These are phyloP conservation scores for Chloropsis cyanopogon DNA, from an alignment of 2,113 vertebrate genomes.

Conservation along the genomic window DNA sequence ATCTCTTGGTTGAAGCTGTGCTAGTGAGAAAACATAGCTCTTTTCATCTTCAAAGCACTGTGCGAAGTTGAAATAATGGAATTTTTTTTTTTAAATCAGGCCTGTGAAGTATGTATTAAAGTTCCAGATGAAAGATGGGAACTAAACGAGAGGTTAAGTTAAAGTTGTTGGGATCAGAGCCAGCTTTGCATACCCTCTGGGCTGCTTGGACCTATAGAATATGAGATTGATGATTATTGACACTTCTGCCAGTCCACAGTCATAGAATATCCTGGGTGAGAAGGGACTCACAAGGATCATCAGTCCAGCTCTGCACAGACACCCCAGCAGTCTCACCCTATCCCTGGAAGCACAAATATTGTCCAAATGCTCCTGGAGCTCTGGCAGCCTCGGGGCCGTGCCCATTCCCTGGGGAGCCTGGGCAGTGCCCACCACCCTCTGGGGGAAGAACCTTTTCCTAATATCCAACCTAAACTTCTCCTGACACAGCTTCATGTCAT, in stretches of 20 bases:
- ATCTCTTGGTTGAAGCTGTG: constrained; percentile 1
- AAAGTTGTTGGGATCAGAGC: neutral
- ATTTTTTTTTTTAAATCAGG: neutral
- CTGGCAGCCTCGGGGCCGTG: neutral
- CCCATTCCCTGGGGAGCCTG: neutral
- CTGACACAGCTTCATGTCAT: neutral
- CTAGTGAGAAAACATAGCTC: constrained; percentile 11
- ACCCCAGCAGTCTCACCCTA: neutral
- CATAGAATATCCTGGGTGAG: neutral
- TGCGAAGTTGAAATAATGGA: constrained; percentile 44
- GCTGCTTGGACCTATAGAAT: neutral
- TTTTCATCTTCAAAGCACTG: constrained; percentile 64
- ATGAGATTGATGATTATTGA: neutral
- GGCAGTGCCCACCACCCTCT: neutral
- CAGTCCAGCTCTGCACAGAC: neutral
- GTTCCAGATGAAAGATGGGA: constrained; percentile 52
- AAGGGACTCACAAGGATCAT: neutral
- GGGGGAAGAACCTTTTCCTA: neutral
- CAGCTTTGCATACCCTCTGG: neutral
- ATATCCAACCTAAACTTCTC: neutral
- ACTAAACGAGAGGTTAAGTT: neutral
- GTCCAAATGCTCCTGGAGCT: neutral
- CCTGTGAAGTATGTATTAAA: neutral
- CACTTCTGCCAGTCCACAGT: neutral
- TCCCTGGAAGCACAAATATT: neutral